Base-by-base conservation (phyloP, 2,797 vertebrate genomes). In the Myotis findleyi region DNA sequence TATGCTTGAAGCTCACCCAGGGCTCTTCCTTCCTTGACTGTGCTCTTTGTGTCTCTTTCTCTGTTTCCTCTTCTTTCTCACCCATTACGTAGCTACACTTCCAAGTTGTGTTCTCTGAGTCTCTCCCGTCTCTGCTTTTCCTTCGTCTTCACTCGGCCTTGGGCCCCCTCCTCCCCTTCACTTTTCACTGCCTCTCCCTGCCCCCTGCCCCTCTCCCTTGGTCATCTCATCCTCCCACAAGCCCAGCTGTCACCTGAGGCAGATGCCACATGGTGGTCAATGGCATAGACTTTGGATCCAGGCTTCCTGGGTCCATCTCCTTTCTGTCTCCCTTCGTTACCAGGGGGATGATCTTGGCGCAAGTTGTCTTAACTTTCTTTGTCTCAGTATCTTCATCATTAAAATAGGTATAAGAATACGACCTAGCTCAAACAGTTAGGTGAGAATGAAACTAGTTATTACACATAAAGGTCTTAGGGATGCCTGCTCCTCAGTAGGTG, bases 381-480 rank as follows among this genome's bases (percentile, higher is more conserved):
- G 23, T n/a, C 20, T 82, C 49, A 27, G 47, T 66, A 12, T 72
- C 59, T 30, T 51, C 20, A 23, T 82, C 33, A 27, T 82, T 25
- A 69, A 69, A 83, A 21, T n/a, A 87, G 18, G 4, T 73, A 4
- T 82, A 36, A 69, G 36, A 27, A 30, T 38, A 13, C 6, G 21
- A 44, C 2, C 4, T n/a, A 55, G 5, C 10, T 73, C 44, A 33
- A 77, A 59, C 7, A 20, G 18, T 68, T 77, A 4, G 18, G 17
- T 91, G 10, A 83, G 9, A 62, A 73, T 86, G 41, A 77, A 87
- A 49, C 30, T 16, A 77, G 13, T 59, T 79, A 62, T 73, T 66
- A 38, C 2, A 41, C 2, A 0, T 75, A 51, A 81, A 49, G 21
- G n/a, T 41, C 51, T 80, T 47, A 83, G 57, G 73, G 17, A 55